Base-by-base conservation (phyloP, 2,888 invertebrate species). In the Anoplius nigerrimus region DNA sequence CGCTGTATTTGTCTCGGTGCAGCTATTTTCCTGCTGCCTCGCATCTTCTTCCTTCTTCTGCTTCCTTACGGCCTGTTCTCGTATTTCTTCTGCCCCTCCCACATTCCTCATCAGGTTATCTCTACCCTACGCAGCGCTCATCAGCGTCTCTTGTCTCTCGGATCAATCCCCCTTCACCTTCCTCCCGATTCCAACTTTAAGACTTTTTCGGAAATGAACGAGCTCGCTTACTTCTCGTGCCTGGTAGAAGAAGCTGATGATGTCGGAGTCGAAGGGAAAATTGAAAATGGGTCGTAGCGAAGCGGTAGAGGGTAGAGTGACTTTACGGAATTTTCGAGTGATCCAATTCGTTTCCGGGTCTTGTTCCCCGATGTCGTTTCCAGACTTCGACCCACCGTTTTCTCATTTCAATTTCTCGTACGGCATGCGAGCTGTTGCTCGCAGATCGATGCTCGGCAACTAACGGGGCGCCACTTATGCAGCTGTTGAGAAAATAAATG, bases 1-100 rank as follows among this genome's bases (percentile, higher is more conserved):
- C 71, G 70, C 63, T 66, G 73, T 73, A 75, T 78, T 79, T 79
- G 75, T 76, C 75, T 78, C 60, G 59, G 62, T 58, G 62, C 64
- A 74, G 69, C 71, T 66, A 74, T 73, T 76, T 74, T 71, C 59
- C 70, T 56, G 54, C 67, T 57, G 65, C 63, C 72, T 68, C 53
- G 16, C 64, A n/a, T 62, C 69, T 66, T 55, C 56, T 58, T 57
- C 55, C 61, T 42, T 58, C 52, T 51, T 66, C 55, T 22, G 43
- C 34, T 68, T 72, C 66, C 46, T 57, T 46, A 46, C 54, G 21
- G 15, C 43, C 54, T 42, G 45, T 54, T 15, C 16, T 16, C 48
- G 48, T 16, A 5, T 20, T 48, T 48, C 48, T 34, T 34, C 34
- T 8, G n/a, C n/a, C 11, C 24, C 53, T 15, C 4, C n/a, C 22